Conservation (phyloP, 2,888 invertebrate genomes). For the Suillia variegata region DNA sequence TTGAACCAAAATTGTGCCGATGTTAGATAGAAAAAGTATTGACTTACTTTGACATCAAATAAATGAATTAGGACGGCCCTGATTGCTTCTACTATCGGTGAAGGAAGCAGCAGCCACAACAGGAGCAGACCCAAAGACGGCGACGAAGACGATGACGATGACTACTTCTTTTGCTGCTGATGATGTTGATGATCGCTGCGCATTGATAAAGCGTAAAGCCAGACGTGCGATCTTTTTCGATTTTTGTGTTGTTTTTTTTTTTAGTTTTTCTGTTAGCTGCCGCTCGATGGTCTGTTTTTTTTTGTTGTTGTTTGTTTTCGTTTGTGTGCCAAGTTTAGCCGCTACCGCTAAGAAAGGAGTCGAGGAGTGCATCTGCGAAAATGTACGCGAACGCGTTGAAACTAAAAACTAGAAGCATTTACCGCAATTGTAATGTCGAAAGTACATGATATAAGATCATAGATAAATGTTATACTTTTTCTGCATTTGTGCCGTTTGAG, state of each 20-base stretch:
- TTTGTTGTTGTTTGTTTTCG: not conserved
- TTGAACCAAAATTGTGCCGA: too few species aligned
- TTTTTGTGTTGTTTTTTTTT: not conserved
- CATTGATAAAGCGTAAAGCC: conserved; percentile 42
- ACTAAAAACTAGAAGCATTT: conserved; percentile 61
- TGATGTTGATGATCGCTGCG: conserved; percentile 46
- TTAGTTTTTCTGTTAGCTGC: not conserved
- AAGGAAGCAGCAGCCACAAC: conserved; percentile 16
- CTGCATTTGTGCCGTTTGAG: conserved; percentile 21
- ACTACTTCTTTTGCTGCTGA: conserved; percentile 6
- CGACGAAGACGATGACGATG: too few species aligned
- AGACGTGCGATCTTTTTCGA: conserved; percentile 21
- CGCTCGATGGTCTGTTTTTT: too few species aligned
- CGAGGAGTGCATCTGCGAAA: not conserved
- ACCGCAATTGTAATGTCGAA: conserved; percentile 62
- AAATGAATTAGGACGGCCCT: too few species aligned
- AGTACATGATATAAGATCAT: conserved; percentile 61
- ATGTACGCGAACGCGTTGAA: conserved; percentile 50
- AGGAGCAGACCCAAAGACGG: conserved; percentile 20
- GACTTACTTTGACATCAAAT: too few species aligned
- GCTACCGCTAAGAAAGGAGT: too few species aligned
- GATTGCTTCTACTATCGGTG: not conserved
- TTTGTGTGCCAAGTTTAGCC: not conserved
- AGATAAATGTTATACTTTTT: conserved; percentile 55
- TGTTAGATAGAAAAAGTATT: too few species aligned